A percentile compares a stretch with the other conserved stretches of the same genome.
phyloP scores from a whole-genome alignment of 2,113 vertebrate species.

The Sciurus niger region DNA sequence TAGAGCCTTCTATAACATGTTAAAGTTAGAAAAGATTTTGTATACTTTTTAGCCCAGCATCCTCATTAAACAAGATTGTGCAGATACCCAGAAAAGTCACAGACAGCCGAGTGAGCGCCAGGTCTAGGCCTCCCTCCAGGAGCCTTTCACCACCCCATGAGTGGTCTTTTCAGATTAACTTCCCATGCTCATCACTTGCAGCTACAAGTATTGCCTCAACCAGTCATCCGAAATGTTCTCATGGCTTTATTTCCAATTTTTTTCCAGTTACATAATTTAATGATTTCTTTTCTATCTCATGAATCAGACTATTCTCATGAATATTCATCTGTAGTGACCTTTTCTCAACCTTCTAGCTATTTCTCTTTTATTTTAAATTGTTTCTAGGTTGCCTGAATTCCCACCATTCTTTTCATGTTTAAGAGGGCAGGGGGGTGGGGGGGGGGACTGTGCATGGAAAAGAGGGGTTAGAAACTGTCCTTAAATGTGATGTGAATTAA shows the following conservation, averaged over 20 bases:
- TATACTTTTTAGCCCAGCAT: background rate
- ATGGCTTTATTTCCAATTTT: background rate
- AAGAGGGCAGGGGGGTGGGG: background rate
- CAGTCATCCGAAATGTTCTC: background rate
- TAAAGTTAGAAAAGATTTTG: background rate
- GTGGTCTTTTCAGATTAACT: background rate
- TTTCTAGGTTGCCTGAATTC: background rate
- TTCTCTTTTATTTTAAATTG: constrained; percentile 46
- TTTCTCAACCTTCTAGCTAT: background rate
- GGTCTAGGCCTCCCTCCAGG: background rate
- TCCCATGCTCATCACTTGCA: background rate
- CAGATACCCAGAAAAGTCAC: background rate
- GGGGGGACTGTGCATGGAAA: background rate
- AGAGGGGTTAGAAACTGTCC: background rate
- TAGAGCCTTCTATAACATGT: background rate
- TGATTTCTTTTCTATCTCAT: background rate
- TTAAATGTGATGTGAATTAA: background rate
- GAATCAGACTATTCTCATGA: constrained; percentile 63
- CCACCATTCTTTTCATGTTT: background rate
- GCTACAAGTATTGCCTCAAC: background rate
- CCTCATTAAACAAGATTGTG: background rate
- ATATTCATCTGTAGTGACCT: background rate
- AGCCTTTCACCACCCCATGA: background rate
- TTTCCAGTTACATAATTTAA: background rate
- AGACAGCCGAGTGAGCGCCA: background rate